Evolutionary conservation across 1,140 invertebrate genomes (phyloP), one percentile per base, ranked within the genome.

Genomic region (Proales similis): DNA sequence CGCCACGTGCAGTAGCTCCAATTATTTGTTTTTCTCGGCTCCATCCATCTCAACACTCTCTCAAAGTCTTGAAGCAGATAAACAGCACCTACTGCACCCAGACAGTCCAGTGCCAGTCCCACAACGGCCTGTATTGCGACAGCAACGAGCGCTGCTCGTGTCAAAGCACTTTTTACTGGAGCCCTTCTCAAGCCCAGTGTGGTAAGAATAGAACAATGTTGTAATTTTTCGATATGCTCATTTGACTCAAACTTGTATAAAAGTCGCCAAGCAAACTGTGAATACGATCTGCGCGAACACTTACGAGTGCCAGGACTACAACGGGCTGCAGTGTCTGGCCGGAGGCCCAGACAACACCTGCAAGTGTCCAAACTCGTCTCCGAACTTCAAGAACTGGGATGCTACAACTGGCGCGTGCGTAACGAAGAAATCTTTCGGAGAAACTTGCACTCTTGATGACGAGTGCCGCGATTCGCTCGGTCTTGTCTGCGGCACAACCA

Each of bases 271-370:
- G 14, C 19, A 51, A 51, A 17, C 27, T 12, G 30, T 51, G 14
- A 51, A 51, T 19, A 51, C 27, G 22, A 38, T 12, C 22, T 51
- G 48, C 39, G 39, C 29, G 9, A 5, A 14, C 24, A 9, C 29
- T 7, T 33, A 33, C 39, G 48, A 51, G 39, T 51, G 48, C 14
- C 48, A 51, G 26, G 22, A 17, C 12, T 51, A 33, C 14, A 51
- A 51, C 11, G 30, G 30, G n/a, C 17, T 46, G 6, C 2, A 46
- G 5, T 46, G 43, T 12, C 7, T 46, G 27, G 9, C 17, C 12
- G 4, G 24, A 5, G 5, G 6, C 27, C 3, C 5, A 9, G n/a
- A 19, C 3, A 3, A 5, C 11, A 24, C 5, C 27, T 46, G 43
- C 43, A 26, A 46, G 43, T 46, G 33, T 9, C 33, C 33, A 36